Conservation (phyloP, 2,797 vertebrate species). For the Rhodeus uyekii region DNA sequence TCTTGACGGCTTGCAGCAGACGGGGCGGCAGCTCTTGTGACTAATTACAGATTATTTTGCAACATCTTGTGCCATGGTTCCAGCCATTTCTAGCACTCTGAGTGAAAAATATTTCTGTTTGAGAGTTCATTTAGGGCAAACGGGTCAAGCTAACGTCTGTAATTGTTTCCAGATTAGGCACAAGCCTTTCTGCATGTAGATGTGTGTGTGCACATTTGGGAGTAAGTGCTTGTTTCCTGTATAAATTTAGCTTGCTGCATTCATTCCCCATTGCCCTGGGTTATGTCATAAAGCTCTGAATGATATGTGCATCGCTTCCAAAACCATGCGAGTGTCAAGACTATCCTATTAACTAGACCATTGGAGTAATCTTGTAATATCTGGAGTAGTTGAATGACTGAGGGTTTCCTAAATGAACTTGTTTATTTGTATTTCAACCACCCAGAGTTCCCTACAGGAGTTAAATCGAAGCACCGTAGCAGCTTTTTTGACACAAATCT, state of each 20-base stretch:
- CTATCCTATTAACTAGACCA: constrained; percentile 47
- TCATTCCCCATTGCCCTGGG: constrained; percentile 83
- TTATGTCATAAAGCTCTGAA: constrained; percentile 78
- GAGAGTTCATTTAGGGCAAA: constrained; percentile 90
- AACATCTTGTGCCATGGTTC: constrained; percentile 78
- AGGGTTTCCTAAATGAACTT: constrained; percentile 53
- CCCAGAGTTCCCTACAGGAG: constrained; percentile 57
- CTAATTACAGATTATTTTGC: constrained; percentile 87
- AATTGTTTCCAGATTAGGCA: constrained; percentile 95
- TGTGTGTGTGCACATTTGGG: constrained; percentile 49
- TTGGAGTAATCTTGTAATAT: constrained; percentile 53
- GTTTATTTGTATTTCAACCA: constrained; percentile 57
- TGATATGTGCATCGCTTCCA: constrained; percentile 44
- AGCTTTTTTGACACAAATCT: constrained; percentile 32
- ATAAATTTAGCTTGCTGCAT: constrained; percentile 86
- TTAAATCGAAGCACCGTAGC: constrained; percentile 56
- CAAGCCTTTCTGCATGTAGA: constrained; percentile 81
- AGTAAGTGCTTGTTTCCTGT: constrained; percentile 94
- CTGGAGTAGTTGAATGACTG: constrained; percentile 53
- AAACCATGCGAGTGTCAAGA: constrained; percentile 33
- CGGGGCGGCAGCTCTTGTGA: constrained; percentile 73
- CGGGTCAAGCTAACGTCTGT: constrained; percentile 93
- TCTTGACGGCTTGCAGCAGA: constrained; percentile 72
- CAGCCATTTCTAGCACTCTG: constrained; percentile 80
- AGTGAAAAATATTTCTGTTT: constrained; percentile 86